Evolutionary conservation across 2,888 invertebrate species (phyloP).

Genomic region (Trissoscelio sp.): DNA sequence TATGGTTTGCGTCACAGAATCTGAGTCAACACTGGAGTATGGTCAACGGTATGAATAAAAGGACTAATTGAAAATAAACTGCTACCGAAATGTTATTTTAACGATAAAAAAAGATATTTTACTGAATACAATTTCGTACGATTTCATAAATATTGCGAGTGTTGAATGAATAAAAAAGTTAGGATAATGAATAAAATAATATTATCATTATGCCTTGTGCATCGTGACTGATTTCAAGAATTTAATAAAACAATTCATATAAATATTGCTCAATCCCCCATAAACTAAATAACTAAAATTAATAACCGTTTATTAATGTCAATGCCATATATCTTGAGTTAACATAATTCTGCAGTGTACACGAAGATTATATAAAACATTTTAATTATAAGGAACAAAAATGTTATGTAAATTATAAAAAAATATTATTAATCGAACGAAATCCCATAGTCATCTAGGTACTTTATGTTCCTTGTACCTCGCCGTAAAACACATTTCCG

Average conservation of each 20-base stretch:
- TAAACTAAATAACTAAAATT: slow-evolving; percentile 32
- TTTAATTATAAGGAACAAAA: slow-evolving; percentile 31
- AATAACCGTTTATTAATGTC: slow-evolving; percentile 43
- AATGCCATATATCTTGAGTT: slow-evolving; percentile 26
- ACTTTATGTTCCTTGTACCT: slow-evolving; percentile 1
- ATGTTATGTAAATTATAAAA: slow-evolving; percentile 30
- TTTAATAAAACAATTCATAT: neutral
- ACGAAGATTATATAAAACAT: slow-evolving; percentile 36
- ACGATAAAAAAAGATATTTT: neutral
- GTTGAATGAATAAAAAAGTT: too few relatives aligned
- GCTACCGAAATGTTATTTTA: neutral
- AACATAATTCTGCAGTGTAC: slow-evolving; percentile 21
- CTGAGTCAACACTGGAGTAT: slow-evolving; percentile 6
- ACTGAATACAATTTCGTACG: neutral
- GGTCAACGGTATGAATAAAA: neutral
- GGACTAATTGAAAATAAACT: neutral
- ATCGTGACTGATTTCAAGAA: neutral
- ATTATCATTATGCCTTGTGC: neutral
- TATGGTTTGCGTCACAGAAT: slow-evolving; percentile 20
- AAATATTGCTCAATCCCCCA: neutral
- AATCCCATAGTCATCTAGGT: slow-evolving; percentile 12
- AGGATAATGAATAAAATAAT: neutral
- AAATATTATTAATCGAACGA: slow-evolving; percentile 31
- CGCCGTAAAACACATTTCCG: slow-evolving; percentile 23
- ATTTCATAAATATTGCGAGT: neutral